Base-by-base conservation (phyloP, 2,888 invertebrate genomes). In the Shargacucullia verbasci region DNA sequence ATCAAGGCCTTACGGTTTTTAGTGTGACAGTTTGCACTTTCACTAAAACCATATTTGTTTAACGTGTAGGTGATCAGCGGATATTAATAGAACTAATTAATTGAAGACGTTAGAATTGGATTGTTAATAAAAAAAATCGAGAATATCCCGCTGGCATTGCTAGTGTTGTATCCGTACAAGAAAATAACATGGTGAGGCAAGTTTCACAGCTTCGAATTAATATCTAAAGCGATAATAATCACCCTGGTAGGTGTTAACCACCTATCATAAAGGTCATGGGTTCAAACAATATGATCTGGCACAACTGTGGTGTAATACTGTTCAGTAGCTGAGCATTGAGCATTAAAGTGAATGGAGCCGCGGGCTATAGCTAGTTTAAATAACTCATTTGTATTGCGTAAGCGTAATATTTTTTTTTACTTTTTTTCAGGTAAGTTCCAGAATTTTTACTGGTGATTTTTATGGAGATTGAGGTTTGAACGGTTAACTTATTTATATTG, bases 341-440 rank as follows among this genome's bases (percentile, higher is more conserved):
- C 59, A 49, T 50, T 70, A 49, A 70, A 70, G 66, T 54, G 66
- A 67, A 67, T 49, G 71, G 54, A 59, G 59, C 71, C 53, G 46
- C 49, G 29, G 53, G 59, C 66, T 57, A 39, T 53, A 57, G 41
- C 29, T 48, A 11, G 25, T 50, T 57, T 48, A 58, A 70, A 47
- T 50, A 41, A 70, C 39, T 48, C 47, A 31, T 43, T 66, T 52
- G 38, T 43, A 40, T 47, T 49, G 58, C 48, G 14, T 31, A 20
- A 14, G 1, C 49, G 59, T 67, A 37, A 65, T 62, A 31, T 10
- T 46, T 34, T 37, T 59, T 53, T 39, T 74, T 76, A 78, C 54
- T 58, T 64, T 75, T 85, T 29, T 82, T 34, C 86, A 88, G 86
- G 88, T 75, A 75, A 75, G 74, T 75, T 76, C 53, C 60, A 10